Conservation (phyloP, 2,888 invertebrate species). For the Diarsia brunnea region DNA sequence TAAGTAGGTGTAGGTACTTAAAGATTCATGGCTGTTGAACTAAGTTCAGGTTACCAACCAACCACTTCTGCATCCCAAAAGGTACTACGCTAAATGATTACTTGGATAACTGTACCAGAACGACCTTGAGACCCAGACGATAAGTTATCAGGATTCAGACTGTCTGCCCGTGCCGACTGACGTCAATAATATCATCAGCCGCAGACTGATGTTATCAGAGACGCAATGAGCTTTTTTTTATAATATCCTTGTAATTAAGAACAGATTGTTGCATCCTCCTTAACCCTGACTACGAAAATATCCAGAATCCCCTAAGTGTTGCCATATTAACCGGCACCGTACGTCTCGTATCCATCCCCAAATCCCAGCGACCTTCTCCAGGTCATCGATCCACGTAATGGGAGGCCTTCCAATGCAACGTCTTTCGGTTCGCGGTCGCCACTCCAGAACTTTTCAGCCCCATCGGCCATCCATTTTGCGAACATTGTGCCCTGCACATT, state of each 20-base stretch:
- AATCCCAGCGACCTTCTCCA: no score
- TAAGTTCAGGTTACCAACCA: not conserved
- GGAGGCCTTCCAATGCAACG: no score
- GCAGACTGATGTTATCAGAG: constrained; percentile 20
- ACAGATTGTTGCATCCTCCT: not conserved
- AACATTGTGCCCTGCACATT: no score
- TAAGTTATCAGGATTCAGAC: constrained; percentile 37
- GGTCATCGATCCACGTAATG: no score
- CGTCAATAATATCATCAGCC: constrained; percentile 23
- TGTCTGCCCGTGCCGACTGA: constrained; percentile 13
- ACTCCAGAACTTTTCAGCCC: no score
- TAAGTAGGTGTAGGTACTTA: not conserved
- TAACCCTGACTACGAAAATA: not conserved
- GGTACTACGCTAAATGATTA: not conserved
- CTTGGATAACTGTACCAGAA: not conserved
- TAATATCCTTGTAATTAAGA: constrained; percentile 1
- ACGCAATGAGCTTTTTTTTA: not conserved
- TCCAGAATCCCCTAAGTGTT: not conserved
- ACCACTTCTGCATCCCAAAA: not conserved
- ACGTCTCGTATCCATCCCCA: no score
- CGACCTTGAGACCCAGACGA: constrained; percentile 27
- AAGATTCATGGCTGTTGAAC: not conserved
- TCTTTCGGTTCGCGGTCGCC: no score
- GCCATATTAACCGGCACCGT: no score
- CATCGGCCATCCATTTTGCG: no score